Percentiles rank a stretch among this genome's conserved stretches.
Evolutionary conservation across 1,140 invertebrate genomes (phyloP).

Genomic region (Tetragonula clypearis): DNA sequence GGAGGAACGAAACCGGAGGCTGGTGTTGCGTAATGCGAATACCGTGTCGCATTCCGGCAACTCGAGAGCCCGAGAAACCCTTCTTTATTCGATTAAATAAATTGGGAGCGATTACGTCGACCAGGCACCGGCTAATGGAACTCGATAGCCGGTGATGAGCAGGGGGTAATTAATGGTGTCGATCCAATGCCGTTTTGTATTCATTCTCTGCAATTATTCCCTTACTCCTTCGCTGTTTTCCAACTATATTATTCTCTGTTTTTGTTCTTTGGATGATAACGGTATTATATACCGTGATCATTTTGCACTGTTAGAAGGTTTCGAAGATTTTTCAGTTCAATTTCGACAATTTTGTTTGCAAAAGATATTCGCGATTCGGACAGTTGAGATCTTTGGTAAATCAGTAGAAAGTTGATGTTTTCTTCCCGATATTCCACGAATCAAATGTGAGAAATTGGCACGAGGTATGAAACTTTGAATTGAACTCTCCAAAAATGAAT

Average conservation of each 20-base stretch:
- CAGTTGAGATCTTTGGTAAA: no score
- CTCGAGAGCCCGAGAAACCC: conserved; percentile 56
- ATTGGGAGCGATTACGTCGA: conserved; percentile 72
- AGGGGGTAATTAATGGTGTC: conserved; percentile 54
- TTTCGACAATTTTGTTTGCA: no score
- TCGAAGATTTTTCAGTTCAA: no score
- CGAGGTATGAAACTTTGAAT: no score
- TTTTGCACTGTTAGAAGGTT: no score
- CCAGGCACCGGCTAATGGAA: conserved; percentile 48
- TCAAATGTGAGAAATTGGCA: no score
- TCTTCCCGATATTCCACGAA: no score
- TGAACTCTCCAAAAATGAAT: background rate
- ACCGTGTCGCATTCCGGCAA: conserved; percentile 69
- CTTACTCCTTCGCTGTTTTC: background rate
- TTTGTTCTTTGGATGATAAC: background rate
- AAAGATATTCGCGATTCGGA: no score
- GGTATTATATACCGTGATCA: no score
- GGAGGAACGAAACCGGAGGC: conserved; percentile 43
- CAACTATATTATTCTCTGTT: no score
- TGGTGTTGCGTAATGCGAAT: conserved; percentile 72
- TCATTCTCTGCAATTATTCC: background rate
- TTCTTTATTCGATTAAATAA: conserved; percentile 75
- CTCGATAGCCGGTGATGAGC: conserved; percentile 49
- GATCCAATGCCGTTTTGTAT: conserved; percentile 14
- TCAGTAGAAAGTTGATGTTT: no score